Evolutionary conservation across 2,797 vertebrate genomes (phyloP).

Genomic region (Lepidocolaptes lacrymiger): DNA sequence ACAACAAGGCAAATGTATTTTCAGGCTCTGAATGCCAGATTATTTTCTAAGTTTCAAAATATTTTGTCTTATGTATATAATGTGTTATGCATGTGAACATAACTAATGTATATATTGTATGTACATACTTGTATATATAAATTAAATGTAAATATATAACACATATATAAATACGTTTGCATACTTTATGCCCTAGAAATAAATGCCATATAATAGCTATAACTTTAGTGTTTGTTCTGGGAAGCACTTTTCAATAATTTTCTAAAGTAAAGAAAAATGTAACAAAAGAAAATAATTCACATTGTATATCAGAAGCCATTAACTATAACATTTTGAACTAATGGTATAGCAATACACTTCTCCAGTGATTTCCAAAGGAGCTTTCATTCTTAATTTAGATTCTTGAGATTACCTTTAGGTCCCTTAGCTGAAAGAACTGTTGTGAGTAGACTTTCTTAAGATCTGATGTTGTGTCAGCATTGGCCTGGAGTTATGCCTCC

Average conservation of each 20-base stretch:
- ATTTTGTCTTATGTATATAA: background rate
- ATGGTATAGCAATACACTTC: background rate
- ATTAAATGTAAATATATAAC: background rate
- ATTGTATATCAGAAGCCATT: background rate
- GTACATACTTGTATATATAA: background rate
- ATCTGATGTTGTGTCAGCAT: background rate
- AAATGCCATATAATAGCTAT: background rate
- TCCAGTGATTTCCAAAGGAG: background rate
- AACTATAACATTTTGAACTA: background rate
- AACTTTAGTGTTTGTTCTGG: background rate
- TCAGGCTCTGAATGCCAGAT: background rate
- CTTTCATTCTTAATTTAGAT: background rate
- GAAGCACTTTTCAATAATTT: background rate
- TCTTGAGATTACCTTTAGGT: background rate
- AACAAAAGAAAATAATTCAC: background rate
- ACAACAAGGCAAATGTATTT: background rate
- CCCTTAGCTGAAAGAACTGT: background rate
- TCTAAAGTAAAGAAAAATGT: background rate
- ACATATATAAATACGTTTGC: background rate
- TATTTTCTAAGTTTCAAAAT: background rate
- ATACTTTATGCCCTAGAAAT: background rate
- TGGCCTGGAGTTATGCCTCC: background rate
- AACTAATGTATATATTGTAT: background rate
- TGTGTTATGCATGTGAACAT: no score
- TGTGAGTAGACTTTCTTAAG: background rate